Conservation (phyloP, 2,888 invertebrate genomes). For the Hanleya hanleyi region DNA sequence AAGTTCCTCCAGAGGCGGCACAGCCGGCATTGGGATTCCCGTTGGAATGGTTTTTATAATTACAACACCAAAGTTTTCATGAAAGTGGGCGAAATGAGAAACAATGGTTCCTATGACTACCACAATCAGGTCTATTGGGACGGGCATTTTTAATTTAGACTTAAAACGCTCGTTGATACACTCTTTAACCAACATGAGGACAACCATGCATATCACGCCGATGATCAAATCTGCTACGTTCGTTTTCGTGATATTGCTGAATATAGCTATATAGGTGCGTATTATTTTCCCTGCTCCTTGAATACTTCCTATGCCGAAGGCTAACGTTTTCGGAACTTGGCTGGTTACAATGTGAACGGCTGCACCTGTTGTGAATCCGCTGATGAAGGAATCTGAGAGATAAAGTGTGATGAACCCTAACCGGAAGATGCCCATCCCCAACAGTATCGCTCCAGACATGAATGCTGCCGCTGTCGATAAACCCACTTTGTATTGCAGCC, state of each 20-base stretch:
- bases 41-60: conserved; percentile 61
- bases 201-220: conserved; percentile 49
- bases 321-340: conserved; percentile 66
- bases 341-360: conserved; percentile 69
- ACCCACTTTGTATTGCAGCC: conserved; percentile 35
- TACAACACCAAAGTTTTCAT: conserved; percentile 46
- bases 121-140: conserved; percentile 71
- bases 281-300: conserved; percentile 64
- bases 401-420: conserved; percentile 71
- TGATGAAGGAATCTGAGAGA: conserved; percentile 69
- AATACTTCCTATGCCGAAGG: conserved; percentile 54
- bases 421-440: conserved; percentile 63
- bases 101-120: conserved; percentile 61
- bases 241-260: conserved; percentile 46
- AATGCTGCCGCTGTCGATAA: conserved; percentile 60
- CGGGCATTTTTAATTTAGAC: conserved; percentile 63
- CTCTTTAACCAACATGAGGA: conserved; percentile 64
- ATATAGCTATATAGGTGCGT: conserved; percentile 57
- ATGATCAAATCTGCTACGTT: conserved; percentile 60
- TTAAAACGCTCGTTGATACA: conserved; percentile 69
- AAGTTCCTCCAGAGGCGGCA: conserved; percentile 57
- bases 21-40: conserved; percentile 59
- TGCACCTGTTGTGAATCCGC: conserved; percentile 69
- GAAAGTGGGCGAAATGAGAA: conserved; percentile 55
- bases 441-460: conserved; percentile 59